phyloP scores from a whole-genome alignment of 1,140 invertebrate species.

The Anastrepha ludens region DNA sequence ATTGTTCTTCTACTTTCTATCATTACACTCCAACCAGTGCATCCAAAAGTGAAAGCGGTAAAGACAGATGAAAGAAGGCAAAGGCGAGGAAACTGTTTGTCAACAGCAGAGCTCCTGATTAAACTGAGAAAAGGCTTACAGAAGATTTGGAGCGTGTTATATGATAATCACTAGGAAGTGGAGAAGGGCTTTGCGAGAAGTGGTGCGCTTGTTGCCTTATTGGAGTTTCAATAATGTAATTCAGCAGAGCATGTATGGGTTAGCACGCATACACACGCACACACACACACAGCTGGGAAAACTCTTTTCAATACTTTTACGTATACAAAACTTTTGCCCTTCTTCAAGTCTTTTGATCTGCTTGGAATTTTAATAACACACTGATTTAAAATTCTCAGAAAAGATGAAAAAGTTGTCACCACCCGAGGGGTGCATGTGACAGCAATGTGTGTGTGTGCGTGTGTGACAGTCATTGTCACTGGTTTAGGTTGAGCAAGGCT shows the following conservation, averaged over 20 bases:
- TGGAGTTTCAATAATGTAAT: not conserved
- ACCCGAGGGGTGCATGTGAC: no score
- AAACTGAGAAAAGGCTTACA: not conserved
- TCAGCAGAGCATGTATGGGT: not conserved
- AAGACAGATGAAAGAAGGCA: no score
- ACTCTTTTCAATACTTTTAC: not conserved
- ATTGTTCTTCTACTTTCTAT: no score
- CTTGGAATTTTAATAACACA: not conserved
- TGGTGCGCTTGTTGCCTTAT: not conserved
- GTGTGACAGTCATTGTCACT: not conserved
- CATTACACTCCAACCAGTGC: no score
- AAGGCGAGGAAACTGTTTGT: not conserved
- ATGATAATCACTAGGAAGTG: not conserved
- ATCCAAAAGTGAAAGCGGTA: no score
- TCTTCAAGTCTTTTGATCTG: not conserved
- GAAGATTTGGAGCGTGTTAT: not conserved
- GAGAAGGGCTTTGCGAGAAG: not conserved
- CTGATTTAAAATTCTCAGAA: not conserved
- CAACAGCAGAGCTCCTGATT: not conserved
- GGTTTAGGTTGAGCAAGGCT: not conserved
- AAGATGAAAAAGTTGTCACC: not conserved
- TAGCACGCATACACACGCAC: not conserved
- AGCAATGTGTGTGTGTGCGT: no score
- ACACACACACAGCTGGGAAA: not conserved
- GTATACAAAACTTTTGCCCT: not conserved